These are phyloP conservation scores for Conops quadrifasciatus DNA, from an alignment of 2,888 invertebrate species.

Conservation along the genomic window DNA sequence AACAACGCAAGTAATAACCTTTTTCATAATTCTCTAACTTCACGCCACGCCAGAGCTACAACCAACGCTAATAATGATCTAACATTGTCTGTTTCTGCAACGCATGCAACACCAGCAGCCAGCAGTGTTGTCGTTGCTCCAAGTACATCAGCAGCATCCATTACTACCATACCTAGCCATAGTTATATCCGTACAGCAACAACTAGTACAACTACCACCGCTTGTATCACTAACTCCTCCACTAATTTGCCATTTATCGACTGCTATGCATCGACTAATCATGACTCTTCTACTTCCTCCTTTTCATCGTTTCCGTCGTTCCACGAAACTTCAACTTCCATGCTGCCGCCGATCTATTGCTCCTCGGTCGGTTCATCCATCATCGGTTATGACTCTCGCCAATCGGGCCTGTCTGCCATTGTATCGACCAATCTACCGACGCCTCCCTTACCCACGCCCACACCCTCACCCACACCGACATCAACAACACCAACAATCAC, in stretches of 20 bases:
- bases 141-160: slow-evolving; percentile 35
- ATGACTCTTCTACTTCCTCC: slow-evolving; percentile 66
- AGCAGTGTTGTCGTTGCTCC: slow-evolving; percentile 31
- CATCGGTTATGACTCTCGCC: slow-evolving; percentile 26
- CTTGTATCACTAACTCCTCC: slow-evolving; percentile 55
- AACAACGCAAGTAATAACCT: slow-evolving; percentile 64
- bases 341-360: slow-evolving; percentile 59
- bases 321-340: slow-evolving; percentile 54
- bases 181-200: slow-evolving; percentile 26
- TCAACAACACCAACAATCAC: slow-evolving; percentile 57
- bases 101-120: slow-evolving; percentile 30
- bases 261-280: slow-evolving; percentile 62
- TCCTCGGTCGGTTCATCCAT: slow-evolving; percentile 58
- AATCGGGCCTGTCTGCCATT: no score
- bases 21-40: slow-evolving; percentile 34
- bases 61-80: slow-evolving; percentile 34
- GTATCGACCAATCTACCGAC: background rate
- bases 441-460: slow-evolving; percentile 35
- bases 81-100: slow-evolving; percentile 38
- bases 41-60: slow-evolving; percentile 28
- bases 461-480: slow-evolving; percentile 46
- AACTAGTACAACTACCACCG: slow-evolving; percentile 45
- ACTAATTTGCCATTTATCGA: slow-evolving; percentile 58
- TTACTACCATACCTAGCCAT: slow-evolving; percentile 38
- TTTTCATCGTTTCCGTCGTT: slow-evolving; percentile 65